Evolutionary conservation across 92 coral and sea anemone species (phyloP), one percentile per base, ranked within the genome.

Genomic region (Chrysogorgia sp.): DNA sequence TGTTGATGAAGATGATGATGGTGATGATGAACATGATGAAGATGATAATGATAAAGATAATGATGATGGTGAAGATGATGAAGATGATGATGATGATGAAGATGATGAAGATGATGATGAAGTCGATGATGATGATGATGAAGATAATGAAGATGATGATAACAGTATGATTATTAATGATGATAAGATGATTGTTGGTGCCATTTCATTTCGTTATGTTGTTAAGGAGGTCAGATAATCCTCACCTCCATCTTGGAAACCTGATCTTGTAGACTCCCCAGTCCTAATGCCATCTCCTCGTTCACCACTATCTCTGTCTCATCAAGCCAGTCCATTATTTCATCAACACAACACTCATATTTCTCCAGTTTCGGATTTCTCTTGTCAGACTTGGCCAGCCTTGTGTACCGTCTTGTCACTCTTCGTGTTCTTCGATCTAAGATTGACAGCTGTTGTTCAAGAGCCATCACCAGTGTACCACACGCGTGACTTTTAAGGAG

Each of bases 321-420:
- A 50, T 91, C 90, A 63, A 96, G 86, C 99, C 99, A 96, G 58
- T 96, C 96, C 99, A 96, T 96, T 4, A 96, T 90, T 1, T 86
- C 96, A 75, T 96, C 99, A 8, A 96, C 99, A 26, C 92, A 89
- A 41, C 86, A 93, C 76, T 96, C 99, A 72, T 92, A 96, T 82
- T 81, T 76, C 78, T 96, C 97, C 56, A 96, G 85, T 69, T 96
- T 96, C 0, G 97, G 79, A 84, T 92, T 91, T 66, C 88, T 88
- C 72, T 90, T 86, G 66, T 92, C 97, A 33, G 97, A 96, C 82
- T 96, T 96, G 90, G 90, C 90, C 71, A 96, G 88, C 63, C 99
- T 74, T 22, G 96, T 89, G 71, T 91, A 88, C 17, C 99, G 92
- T 17, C 99, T 86, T 2, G 90, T 87, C 30, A 96, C 87, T 0